A percentile compares a stretch with the other conserved stretches of the same genome.
Conservation (phyloP, 2,888 invertebrate genomes). For the Andrena camellia region DNA sequence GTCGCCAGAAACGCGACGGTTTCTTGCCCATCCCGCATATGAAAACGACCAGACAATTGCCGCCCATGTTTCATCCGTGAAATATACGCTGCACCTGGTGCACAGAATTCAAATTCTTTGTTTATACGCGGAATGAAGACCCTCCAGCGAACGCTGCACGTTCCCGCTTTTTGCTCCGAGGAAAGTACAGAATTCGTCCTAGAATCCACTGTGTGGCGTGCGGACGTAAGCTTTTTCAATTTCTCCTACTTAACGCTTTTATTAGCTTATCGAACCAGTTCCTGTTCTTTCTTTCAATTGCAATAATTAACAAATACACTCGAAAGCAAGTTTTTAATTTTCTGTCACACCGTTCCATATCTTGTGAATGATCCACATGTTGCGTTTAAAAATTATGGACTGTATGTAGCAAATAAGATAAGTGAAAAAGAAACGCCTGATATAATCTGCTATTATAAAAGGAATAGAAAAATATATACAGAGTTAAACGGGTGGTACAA, state of each 20-base stretch:
- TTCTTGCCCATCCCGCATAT: slow-evolving; percentile 13
- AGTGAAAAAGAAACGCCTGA: not conserved
- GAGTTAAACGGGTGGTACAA: too few relatives aligned
- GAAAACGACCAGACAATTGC: slow-evolving; percentile 23
- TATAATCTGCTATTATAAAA: not conserved
- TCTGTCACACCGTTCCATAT: too few relatives aligned
- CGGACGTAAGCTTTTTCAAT: not conserved
- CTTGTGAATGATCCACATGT: too few relatives aligned
- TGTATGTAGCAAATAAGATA: not conserved
- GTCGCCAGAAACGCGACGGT: not conserved
- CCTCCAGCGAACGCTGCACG: slow-evolving; percentile 1
- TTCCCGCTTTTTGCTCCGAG: slow-evolving; percentile 11
- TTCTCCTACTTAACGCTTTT: slow-evolving; percentile 3
- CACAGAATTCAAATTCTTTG: slow-evolving; percentile 39
- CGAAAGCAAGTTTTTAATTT: not conserved
- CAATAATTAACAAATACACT: not conserved
- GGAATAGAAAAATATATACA: too few relatives aligned
- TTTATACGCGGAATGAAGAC: slow-evolving; percentile 18
- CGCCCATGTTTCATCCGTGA: slow-evolving; percentile 5
- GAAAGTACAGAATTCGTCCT: slow-evolving; percentile 9
- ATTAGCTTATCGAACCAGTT: not conserved
- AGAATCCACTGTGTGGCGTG: slow-evolving; percentile 1
- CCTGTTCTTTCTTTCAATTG: not conserved
- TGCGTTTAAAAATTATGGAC: too few relatives aligned
- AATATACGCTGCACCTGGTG: slow-evolving; percentile 33